These are phyloP conservation scores for Entomyzon cyanotis DNA, from an alignment of 2,113 vertebrate species.

Conservation along the genomic window DNA sequence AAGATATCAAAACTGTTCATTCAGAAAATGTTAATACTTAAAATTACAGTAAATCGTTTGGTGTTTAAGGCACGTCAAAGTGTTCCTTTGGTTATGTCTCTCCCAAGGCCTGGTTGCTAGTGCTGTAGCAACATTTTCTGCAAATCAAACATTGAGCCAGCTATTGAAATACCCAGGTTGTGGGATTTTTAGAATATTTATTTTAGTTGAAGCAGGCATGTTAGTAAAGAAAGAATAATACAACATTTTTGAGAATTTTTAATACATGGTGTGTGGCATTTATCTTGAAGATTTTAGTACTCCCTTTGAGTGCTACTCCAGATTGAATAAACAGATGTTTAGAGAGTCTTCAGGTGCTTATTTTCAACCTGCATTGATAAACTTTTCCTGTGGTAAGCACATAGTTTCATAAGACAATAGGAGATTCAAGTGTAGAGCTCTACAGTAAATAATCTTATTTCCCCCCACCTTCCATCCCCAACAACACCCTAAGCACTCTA, in stretches of 20 bases:
- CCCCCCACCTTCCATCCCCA: background rate
- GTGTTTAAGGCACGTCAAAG: background rate
- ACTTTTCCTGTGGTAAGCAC: background rate
- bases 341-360: background rate
- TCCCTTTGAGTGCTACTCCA: background rate
- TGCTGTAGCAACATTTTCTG: background rate
- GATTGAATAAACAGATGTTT: background rate
- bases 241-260: background rate
- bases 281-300: background rate
- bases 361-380: background rate
- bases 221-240: background rate
- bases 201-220: background rate
- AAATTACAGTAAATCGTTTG: background rate
- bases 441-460: background rate
- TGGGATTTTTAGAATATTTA: background rate
- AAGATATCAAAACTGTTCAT: background rate
- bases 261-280: background rate
- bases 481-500: background rate
- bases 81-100: background rate
- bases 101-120: background rate
- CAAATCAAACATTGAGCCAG: background rate
- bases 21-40: background rate
- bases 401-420: background rate
- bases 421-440: background rate
- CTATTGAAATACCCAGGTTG: background rate